Evolutionary conservation across 2,113 vertebrate species (phyloP).

Genomic region (Plestiodon gilberti): DNA sequence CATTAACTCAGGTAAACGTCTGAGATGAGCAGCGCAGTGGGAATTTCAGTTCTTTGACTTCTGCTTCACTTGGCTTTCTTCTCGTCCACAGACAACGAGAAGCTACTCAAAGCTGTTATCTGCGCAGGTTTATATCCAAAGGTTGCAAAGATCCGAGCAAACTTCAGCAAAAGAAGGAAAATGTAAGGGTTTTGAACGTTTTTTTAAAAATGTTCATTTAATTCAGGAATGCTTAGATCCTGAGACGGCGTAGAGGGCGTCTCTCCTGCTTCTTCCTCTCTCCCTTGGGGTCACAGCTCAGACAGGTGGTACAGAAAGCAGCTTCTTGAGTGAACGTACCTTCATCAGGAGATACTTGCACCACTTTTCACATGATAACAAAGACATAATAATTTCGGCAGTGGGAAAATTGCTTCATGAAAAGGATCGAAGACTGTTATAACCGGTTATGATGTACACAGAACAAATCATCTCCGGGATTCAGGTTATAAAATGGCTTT

Average conservation of each 20-base stretch:
- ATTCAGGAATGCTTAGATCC: not conserved
- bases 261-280: not conserved
- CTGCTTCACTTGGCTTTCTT: not conserved
- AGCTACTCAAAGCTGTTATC: conserved; percentile 96
- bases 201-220: not conserved
- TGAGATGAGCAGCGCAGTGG: not conserved
- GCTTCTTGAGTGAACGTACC: not conserved
- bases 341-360: not conserved
- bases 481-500: too few relatives aligned
- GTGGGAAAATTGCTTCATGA: not conserved
- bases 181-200: conserved; percentile 80
- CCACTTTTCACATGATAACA: not conserved
- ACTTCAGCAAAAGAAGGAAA: conserved; percentile 89
- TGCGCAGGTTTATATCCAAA: conserved; percentile 97
- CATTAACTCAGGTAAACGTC: conserved; percentile 88
- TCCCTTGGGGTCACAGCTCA: not conserved
- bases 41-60: not conserved
- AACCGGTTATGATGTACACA: too few relatives aligned
- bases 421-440: too few relatives aligned
- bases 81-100: conserved; percentile 88
- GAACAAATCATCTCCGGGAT: too few relatives aligned
- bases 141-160: conserved; percentile 93
- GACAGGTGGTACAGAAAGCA: not conserved
- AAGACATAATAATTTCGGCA: not conserved
- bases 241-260: not conserved